Conservation (phyloP, 2,888 invertebrate species). For the Aproaerema taeniolella region DNA sequence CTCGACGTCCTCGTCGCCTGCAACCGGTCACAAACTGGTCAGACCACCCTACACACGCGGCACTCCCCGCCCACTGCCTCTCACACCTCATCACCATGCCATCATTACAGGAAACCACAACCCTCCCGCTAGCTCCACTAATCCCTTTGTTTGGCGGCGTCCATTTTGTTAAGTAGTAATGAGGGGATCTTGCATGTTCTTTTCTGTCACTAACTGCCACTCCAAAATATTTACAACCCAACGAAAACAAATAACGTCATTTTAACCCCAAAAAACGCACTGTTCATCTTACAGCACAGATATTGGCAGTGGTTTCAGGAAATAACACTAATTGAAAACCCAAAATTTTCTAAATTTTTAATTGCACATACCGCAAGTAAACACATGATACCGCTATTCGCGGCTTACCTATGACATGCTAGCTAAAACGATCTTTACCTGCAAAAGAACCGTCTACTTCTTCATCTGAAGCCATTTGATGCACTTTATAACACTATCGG, state of each 20-base stretch:
- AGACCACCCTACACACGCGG: slow-evolving; percentile 41
- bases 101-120: slow-evolving; percentile 41
- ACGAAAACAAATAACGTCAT: slow-evolving; percentile 58
- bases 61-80: slow-evolving; percentile 31
- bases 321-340: slow-evolving; percentile 30
- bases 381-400: slow-evolving; percentile 79
- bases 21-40: slow-evolving; percentile 62
- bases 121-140: slow-evolving; percentile 79
- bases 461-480: slow-evolving; percentile 90
- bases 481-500: slow-evolving; percentile 55
- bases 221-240: slow-evolving; percentile 74
- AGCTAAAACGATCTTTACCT: slow-evolving; percentile 82
- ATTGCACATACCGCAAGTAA: slow-evolving; percentile 77
- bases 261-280: slow-evolving; percentile 30
- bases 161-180: slow-evolving; percentile 86
- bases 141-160: slow-evolving; percentile 87
- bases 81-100: slow-evolving; percentile 36
- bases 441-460: slow-evolving; percentile 91
- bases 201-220: slow-evolving; percentile 77
- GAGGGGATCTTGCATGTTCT: slow-evolving; percentile 83
- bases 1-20: slow-evolving; percentile 84
- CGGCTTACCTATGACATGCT: slow-evolving; percentile 78
- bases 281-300: slow-evolving; percentile 26
- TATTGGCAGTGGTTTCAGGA: slow-evolving; percentile 23
- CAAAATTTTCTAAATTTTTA: slow-evolving; percentile 66